These are phyloP conservation scores for Spinus pinus DNA, from an alignment of 2,797 vertebrate species.

Conservation along the genomic window DNA sequence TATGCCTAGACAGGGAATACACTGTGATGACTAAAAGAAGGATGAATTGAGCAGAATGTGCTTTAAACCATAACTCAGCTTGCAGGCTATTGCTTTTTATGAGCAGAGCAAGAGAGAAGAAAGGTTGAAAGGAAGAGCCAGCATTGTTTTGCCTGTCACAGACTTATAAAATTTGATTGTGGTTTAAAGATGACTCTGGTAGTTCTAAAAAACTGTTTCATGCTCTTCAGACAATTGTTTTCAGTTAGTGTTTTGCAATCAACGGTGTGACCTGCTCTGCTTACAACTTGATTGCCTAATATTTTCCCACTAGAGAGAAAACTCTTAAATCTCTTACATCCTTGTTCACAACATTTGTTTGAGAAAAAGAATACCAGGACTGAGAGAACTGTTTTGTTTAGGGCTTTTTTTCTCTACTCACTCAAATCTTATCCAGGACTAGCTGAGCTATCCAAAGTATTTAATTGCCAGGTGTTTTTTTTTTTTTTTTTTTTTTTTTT, in stretches of 20 bases:
- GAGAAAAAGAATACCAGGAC: background rate
- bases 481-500: background rate
- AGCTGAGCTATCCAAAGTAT: background rate
- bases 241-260: conserved; percentile 47
- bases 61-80: background rate
- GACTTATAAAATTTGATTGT: background rate
- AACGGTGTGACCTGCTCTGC: background rate
- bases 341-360: background rate
- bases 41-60: background rate
- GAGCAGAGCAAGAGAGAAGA: background rate
- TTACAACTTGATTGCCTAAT: conserved; percentile 27
- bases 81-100: background rate
- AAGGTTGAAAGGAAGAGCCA: background rate
- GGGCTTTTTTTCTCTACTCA: background rate
- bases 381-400: conserved; percentile 3
- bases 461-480: background rate
- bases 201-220: conserved; percentile 1
- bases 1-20: background rate
- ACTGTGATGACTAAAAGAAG: background rate
- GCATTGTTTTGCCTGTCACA: background rate
- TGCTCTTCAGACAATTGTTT: conserved; percentile 1
- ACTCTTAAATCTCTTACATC: background rate
- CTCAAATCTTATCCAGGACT: background rate
- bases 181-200: background rate
- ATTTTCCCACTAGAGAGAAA: conserved; percentile 23